These are phyloP conservation scores for Araneus ventricosus DNA, from an alignment of 1,140 invertebrate genomes.

Conservation along the genomic window DNA sequence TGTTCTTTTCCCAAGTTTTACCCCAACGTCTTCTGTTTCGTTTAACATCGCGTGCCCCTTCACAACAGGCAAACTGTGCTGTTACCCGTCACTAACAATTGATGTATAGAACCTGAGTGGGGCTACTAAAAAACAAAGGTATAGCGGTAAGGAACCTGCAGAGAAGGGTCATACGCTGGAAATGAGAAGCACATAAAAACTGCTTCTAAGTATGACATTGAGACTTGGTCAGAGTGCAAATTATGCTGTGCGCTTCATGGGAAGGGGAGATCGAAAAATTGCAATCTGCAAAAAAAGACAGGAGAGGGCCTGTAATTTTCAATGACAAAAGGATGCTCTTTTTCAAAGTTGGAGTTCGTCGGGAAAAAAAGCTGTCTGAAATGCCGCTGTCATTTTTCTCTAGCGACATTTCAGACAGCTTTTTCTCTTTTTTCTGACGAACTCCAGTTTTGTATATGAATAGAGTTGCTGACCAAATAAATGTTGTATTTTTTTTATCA, in stretches of 20 bases:
- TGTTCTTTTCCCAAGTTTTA: constrained; percentile 6
- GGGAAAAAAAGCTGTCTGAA: no score
- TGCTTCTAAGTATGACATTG: constrained; percentile 37
- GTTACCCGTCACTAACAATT: constrained; percentile 56
- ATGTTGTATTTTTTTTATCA: no score
- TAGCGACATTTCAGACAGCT: no score
- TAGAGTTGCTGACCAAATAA: no score
- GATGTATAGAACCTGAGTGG: constrained; percentile 19
- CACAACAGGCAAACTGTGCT: constrained; percentile 25
- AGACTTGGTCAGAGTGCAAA: not conserved
- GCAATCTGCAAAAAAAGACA: not conserved
- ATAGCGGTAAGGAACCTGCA: constrained; percentile 2
- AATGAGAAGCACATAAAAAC: constrained; percentile 57
- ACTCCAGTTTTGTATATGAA: no score
- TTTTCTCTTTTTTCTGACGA: no score
- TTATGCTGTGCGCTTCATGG: not conserved
- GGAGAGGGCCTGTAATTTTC: no score
- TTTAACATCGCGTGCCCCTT: constrained; percentile 49
- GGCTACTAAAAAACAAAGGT: constrained; percentile 34
- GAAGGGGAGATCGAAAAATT: constrained; percentile 12
- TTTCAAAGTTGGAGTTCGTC: no score
- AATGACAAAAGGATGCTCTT: no score
- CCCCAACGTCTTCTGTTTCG: constrained; percentile 23
- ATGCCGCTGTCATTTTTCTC: no score
- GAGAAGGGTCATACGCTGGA: constrained; percentile 59